Evolutionary conservation across 2,113 vertebrate species (phyloP), one percentile per base, ranked within the genome.

Genomic region (Columba janthina): DNA sequence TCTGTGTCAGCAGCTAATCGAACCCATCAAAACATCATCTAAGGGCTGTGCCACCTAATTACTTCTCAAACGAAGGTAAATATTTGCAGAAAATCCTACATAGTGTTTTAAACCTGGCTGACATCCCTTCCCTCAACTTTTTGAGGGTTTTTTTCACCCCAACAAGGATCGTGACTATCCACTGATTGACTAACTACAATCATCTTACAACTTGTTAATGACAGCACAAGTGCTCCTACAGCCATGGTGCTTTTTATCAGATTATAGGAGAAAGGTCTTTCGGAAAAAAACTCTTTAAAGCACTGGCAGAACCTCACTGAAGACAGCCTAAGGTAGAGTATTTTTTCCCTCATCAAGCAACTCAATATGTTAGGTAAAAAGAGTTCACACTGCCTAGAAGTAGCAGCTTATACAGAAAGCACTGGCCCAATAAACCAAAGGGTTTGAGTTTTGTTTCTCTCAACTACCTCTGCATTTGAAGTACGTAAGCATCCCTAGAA

Each of bases 11-110:
- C 76, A 96, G 76, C 88, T 97, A 97, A 98, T 69, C 57, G 26
- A 97, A 96, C n/a, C 40, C 76, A 98, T 97, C 96, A 97, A 97
- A 98, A 97, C 58, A 95, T 72, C 28, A 90, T 78, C 72, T 85
- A 73, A 93, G 54, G 62, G 64, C 26, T 80, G 72, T 91, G 89
- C 71, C 44, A 89, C 29, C 31, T 69, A 91, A 97, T 94, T 97
- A 90, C 54, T 79, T 96, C 69, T 91, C 58, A 95, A 94, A 80
- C 34, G 12, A 87, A 94, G 89, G 67, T 83, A 97, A 97, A 94
- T 88, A 97, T 65, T 75, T 90, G 85, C 86, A 92, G 77, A 93
- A 97, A 90, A 93, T 46, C 29, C 28, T 91, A 60, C 32, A 51
- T 1, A 48, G 44, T 84, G 18, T 44, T 95, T 93, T 51, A 94